Evolutionary conservation across 2,888 invertebrate genomes (phyloP), one percentile per base, ranked within the genome.

Genomic region (Vandiemenella viatica): DNA sequence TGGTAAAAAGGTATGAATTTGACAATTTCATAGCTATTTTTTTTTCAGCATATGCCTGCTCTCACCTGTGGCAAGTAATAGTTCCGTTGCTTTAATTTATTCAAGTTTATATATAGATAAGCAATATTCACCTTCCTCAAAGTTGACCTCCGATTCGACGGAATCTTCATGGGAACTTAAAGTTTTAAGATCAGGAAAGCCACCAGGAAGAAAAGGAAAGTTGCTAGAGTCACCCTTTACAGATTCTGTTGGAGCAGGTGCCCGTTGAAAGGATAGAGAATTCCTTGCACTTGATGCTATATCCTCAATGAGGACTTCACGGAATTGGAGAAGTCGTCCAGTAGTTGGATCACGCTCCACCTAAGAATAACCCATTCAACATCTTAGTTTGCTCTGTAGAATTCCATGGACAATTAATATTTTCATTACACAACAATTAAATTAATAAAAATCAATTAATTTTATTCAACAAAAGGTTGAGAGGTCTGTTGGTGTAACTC

Each of bases 171-270:
- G 10, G 19, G 43, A 41, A 7, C 37, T 20, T 8, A 45, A 72
- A 13, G 20, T 32, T 43, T 75, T 69, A 22, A 69, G 68, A 53
- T 70, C 66, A 18, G 72, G 68, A 63, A 88, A 83, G 2, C 88
- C 85, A 43, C 87, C 91, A 1, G 92, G 92, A 74, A 87, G 79
- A 63, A 93, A 93, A 1, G 89, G 90, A 61, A 79, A 81, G 63
- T 86, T 88, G 51, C 79, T 80, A 0, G 80, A 76, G 46, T 79
- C 82, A 15, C 92, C 92, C 58, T 80, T 72, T 0, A 83, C 75
- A 43, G 80, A 75, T 60, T 83, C 76, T 38, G 71, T 70, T 3
- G 81, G 75, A 7, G 83, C 77, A 0, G 89, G 90, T 18, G 83
- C 80, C 57, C 91, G 71, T 32, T 75, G 75, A 71, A 92, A 77